phyloP scores from a whole-genome alignment of 2,797 vertebrate species.

The Tympanoctomys barrerae region DNA sequence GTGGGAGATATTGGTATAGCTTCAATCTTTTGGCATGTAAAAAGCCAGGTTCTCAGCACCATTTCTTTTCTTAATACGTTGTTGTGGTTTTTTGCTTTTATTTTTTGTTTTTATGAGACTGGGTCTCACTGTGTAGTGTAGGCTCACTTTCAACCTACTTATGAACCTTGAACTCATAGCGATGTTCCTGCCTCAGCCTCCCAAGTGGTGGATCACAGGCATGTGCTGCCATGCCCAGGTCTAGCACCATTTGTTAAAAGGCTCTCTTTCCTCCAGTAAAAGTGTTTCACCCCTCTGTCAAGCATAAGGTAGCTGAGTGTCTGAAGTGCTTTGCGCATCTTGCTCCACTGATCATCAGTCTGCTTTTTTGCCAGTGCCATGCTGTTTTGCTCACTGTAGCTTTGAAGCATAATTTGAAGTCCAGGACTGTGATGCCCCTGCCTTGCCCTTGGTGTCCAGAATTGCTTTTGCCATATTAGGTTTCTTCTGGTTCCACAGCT shows the following conservation, averaged over 20 bases:
- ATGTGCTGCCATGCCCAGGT: background rate
- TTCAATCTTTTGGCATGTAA: background rate
- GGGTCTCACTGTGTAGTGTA: background rate
- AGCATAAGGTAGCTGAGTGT: background rate
- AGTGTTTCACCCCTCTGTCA: background rate
- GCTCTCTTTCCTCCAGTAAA: background rate
- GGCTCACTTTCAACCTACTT: background rate
- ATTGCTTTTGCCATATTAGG: background rate
- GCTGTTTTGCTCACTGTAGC: background rate
- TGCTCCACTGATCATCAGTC: background rate
- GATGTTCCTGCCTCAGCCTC: background rate
- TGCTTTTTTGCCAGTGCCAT: background rate
- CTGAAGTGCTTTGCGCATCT: background rate
- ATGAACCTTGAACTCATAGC: background rate
- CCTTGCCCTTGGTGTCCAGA: background rate
- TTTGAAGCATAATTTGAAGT: background rate
- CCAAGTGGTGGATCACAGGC: background rate
- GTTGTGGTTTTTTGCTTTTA: background rate
- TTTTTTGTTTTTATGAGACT: background rate
- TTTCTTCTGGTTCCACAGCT: background rate
- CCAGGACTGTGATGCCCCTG: background rate
- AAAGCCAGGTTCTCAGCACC: background rate
- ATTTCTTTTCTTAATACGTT: background rate
- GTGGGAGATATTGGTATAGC: background rate
- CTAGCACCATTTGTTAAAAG: background rate